Conservation (phyloP, 1,140 invertebrate species). For the Calliopsis andreniformis region DNA sequence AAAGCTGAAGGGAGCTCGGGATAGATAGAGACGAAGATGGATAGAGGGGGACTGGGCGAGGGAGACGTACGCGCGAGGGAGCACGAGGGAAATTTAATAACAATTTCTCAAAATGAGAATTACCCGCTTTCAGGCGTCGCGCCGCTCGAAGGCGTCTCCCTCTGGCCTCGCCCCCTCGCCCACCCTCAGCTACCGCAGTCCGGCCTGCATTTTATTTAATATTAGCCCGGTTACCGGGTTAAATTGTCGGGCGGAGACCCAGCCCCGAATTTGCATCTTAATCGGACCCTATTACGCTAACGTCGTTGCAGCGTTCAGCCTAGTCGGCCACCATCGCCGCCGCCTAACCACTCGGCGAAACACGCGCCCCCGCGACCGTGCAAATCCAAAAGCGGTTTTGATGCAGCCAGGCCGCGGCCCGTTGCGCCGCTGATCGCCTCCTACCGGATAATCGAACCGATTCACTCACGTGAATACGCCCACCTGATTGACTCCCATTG, state of each 20-base stretch:
- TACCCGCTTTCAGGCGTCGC: conserved; percentile 69
- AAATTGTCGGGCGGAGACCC: conserved; percentile 72
- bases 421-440: conserved; percentile 60
- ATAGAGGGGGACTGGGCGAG: background rate
- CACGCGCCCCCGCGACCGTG: conserved; percentile 1
- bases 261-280: conserved; percentile 78
- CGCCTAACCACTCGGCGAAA: conserved; percentile 51
- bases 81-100: conserved; percentile 72
- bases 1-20: conserved; percentile 27
- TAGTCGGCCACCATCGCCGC: conserved; percentile 29
- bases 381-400: conserved; percentile 61
- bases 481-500: conserved; percentile 79
- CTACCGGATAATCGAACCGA: conserved; percentile 76
- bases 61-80: conserved; percentile 43
- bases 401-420: background rate
- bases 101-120: conserved; percentile 77
- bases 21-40: background rate
- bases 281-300: conserved; percentile 78
- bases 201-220: conserved; percentile 73
- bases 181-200: background rate
- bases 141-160: conserved; percentile 31
- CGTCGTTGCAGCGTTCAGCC: conserved; percentile 69
- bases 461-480: conserved; percentile 72
- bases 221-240: conserved; percentile 73
- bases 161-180: background rate